A percentile compares a stretch with the other conserved stretches of the same genome.
Evolutionary conservation across 2,888 invertebrate species (phyloP).

Genomic region (Mimas tiliae): DNA sequence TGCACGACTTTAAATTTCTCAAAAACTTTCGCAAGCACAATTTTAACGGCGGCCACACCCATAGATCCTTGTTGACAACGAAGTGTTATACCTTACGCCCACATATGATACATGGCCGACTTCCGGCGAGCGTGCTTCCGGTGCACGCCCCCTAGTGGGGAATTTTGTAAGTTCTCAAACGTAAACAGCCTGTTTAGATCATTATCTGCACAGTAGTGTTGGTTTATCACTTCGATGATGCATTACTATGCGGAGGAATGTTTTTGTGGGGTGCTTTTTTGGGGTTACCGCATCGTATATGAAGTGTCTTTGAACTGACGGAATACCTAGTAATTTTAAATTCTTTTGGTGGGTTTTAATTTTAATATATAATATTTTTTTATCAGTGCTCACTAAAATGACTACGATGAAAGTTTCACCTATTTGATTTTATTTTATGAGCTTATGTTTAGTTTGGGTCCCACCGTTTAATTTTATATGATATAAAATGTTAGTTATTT

Average conservation of each 20-base stretch:
- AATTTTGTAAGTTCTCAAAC: conserved; percentile 53
- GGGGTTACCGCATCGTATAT: background rate
- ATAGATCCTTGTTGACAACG: conserved; percentile 33
- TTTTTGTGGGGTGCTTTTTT: conserved; percentile 14
- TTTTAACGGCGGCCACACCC: conserved; percentile 24
- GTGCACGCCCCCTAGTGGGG: conserved; percentile 52
- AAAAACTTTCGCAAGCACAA: conserved; percentile 12
- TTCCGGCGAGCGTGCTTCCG: conserved; percentile 59
- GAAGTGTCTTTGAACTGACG: background rate
- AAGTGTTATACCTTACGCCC: conserved; percentile 55
- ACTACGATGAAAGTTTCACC: too few species aligned
- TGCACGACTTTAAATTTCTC: background rate
- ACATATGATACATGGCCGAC: conserved; percentile 61
- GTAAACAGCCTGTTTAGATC: conserved; percentile 45
- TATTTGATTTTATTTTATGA: too few species aligned
- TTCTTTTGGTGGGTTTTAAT: background rate
- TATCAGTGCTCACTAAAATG: too few species aligned
- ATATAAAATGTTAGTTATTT: too few species aligned
- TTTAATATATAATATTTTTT: too few species aligned
- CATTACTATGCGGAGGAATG: conserved; percentile 9
- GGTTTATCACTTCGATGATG: conserved; percentile 24
- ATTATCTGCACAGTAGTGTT: conserved; percentile 35
- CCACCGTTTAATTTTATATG: too few species aligned
- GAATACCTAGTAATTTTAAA: background rate
- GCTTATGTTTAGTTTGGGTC: too few species aligned